Conservation (phyloP, 2,888 invertebrate genomes). For the Eilema sororculum region DNA sequence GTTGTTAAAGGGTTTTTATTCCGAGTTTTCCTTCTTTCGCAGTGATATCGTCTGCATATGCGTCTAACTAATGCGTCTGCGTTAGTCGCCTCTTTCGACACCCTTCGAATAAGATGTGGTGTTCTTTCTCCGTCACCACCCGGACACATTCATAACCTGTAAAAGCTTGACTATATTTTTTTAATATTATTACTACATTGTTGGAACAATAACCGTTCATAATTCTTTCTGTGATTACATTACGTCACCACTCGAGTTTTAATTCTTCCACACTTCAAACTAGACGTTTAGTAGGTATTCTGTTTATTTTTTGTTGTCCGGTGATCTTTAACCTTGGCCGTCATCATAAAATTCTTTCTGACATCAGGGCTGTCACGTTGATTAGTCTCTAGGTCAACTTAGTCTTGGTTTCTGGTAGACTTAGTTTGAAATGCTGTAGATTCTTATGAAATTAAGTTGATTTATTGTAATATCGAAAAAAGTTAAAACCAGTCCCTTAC, state of each 20-base stretch:
- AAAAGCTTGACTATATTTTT: constrained; percentile 7
- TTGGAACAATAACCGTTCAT: constrained; percentile 24
- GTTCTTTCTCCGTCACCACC: no score
- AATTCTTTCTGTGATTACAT: constrained; percentile 26
- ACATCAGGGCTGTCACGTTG: constrained; percentile 7
- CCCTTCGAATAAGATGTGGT: no score
- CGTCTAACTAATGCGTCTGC: no score
- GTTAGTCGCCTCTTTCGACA: no score
- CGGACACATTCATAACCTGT: no score
- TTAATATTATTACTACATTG: background rate
- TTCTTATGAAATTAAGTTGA: background rate
- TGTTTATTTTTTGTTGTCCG: constrained; percentile 23
- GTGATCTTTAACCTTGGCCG: constrained; percentile 15
- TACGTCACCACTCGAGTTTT: constrained; percentile 22
- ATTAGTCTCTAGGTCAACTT: background rate
- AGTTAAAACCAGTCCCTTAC: no score
- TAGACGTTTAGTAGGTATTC: constrained; percentile 24
- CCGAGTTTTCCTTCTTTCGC: no score
- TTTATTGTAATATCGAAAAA: no score
- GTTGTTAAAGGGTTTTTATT: no score
- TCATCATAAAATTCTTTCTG: constrained; percentile 19
- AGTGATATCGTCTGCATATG: no score
- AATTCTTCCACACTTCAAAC: constrained; percentile 23
- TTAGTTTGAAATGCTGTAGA: background rate
- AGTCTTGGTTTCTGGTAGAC: background rate